Evolutionary conservation across 2,888 invertebrate species (phyloP).

Genomic region (Aspidapion aeneum): DNA sequence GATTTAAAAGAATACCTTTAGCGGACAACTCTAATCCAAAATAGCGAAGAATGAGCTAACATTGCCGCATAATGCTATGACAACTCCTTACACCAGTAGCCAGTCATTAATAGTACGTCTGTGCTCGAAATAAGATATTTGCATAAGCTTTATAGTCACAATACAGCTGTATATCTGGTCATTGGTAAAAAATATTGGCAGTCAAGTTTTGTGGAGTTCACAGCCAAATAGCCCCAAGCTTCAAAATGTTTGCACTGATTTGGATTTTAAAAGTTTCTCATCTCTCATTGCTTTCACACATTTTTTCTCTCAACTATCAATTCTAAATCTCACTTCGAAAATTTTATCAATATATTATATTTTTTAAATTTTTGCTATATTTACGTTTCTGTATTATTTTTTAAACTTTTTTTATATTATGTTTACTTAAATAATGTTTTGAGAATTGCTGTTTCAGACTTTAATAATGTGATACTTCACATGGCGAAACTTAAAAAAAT

Average conservation of each 20-base stretch:
- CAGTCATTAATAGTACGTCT: no score
- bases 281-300: constrained; percentile 1
- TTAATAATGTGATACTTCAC: constrained; percentile 48
- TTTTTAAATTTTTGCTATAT: constrained; percentile 31
- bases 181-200: constrained; percentile 45
- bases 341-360: constrained; percentile 25
- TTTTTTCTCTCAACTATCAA: constrained; percentile 31
- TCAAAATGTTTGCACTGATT: background rate
- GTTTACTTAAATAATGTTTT: constrained; percentile 49
- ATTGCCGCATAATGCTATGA: no score
- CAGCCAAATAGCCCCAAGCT: constrained; percentile 45
- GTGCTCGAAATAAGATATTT: no score
- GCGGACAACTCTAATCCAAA: no score
- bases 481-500: constrained; percentile 48
- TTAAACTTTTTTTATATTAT: constrained; percentile 39
- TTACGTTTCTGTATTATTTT: constrained; percentile 40
- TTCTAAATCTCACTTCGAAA: constrained; percentile 36
- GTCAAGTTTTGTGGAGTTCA: constrained; percentile 49
- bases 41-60: no score
- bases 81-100: no score
- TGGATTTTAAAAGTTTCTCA: background rate
- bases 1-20: no score
- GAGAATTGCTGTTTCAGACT: constrained; percentile 53
- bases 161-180: no score
- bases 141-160: no score